Percentiles rank a stretch among this genome's conserved stretches.
These are phyloP conservation scores for Pemphredon lugubris DNA, from an alignment of 2,888 invertebrate species.

Conservation along the genomic window DNA sequence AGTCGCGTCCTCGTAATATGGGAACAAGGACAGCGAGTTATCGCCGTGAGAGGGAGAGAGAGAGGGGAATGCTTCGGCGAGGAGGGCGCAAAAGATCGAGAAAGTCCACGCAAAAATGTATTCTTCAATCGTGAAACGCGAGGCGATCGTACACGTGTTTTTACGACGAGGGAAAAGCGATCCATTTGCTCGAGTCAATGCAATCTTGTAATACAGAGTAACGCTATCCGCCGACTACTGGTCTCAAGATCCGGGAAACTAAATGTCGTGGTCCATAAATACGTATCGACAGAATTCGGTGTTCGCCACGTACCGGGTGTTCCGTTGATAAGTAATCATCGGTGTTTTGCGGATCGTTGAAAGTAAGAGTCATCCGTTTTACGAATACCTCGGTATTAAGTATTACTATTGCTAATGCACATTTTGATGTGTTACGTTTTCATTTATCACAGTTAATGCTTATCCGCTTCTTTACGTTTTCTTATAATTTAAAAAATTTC, in stretches of 20 bases:
- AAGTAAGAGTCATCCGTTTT: too few species aligned
- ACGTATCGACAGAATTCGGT: conserved; percentile 5
- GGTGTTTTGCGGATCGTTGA: neutral
- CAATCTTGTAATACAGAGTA: neutral
- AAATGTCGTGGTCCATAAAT: conserved; percentile 8
- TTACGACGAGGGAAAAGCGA: neutral
- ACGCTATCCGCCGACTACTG: neutral
- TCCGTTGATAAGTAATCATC: neutral
- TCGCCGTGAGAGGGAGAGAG: too few species aligned
- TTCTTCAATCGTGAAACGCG: neutral
- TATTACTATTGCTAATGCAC: too few species aligned
- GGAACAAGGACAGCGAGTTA: too few species aligned
- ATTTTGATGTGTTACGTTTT: too few species aligned
- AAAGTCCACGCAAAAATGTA: neutral
- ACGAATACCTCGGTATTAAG: too few species aligned
- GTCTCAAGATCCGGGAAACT: conserved; percentile 15
- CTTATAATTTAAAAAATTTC: too few species aligned
- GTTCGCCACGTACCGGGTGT: neutral
- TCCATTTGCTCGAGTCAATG: neutral
- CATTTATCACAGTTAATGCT: too few species aligned
- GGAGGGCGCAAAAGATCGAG: neutral
- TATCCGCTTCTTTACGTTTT: too few species aligned
- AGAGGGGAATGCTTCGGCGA: too few species aligned
- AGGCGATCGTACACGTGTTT: neutral
- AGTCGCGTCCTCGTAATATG: too few species aligned